Evolutionary conservation across 1,140 invertebrate species (phyloP).

Genomic region (Scaptomyza graminum): DNA sequence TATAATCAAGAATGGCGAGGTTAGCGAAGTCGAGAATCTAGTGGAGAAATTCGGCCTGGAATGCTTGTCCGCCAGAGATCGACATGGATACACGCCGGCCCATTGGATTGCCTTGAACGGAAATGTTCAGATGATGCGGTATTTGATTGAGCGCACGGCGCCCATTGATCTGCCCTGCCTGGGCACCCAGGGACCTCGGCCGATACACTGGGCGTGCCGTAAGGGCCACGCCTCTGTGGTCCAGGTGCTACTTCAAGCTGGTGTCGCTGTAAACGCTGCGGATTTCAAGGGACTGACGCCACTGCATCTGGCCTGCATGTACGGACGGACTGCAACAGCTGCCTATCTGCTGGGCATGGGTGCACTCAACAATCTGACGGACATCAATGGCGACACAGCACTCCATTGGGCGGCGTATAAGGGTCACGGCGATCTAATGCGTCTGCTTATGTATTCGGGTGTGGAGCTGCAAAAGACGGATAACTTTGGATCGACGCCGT

Average conservation of each 20-base stretch:
- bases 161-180: constrained; percentile 93
- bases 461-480: constrained; percentile 92
- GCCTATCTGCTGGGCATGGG: constrained; percentile 95
- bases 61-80: constrained; percentile 90
- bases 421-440: constrained; percentile 93
- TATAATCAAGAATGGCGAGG: constrained; percentile 85
- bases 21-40: constrained; percentile 89
- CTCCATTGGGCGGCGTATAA: constrained; percentile 97
- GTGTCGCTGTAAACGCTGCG: constrained; percentile 94
- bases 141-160: constrained; percentile 91
- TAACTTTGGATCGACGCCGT: constrained; percentile 95
- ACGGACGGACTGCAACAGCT: constrained; percentile 94
- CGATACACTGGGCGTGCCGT: constrained; percentile 95
- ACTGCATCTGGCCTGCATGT: constrained; percentile 96
- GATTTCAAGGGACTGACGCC: constrained; percentile 96
- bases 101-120: constrained; percentile 96
- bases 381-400: constrained; percentile 96
- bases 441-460: constrained; percentile 91
- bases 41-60: constrained; percentile 90
- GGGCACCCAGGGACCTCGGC: constrained; percentile 93
- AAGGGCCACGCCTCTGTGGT: constrained; percentile 92
- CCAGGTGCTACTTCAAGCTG: constrained; percentile 91
- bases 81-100: constrained; percentile 95
- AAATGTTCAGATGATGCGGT: constrained; percentile 92
- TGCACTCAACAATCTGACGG: constrained; percentile 91